phyloP scores from a whole-genome alignment of 2,888 invertebrate genomes.

The Ennomos quercinarius region DNA sequence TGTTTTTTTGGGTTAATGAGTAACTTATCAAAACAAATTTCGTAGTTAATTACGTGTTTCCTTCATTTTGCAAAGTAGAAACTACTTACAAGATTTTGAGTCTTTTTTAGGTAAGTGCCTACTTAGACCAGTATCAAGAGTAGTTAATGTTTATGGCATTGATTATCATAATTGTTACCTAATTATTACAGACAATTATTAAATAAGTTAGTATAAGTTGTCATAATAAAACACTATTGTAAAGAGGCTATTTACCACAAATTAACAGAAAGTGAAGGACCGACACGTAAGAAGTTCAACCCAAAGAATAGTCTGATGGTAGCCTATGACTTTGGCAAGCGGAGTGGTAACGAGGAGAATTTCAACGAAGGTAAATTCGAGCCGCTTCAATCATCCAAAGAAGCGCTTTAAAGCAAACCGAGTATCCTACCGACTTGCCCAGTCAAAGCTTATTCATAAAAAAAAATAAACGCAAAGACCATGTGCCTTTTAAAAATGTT shows the following conservation, averaged over 20 bases:
- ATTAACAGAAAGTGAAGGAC: conserved; percentile 44
- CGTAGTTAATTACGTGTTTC: too few relatives aligned
- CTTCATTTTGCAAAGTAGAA: too few relatives aligned
- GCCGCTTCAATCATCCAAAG: conserved; percentile 10
- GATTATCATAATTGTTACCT: conserved; percentile 7
- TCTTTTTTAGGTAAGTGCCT: too few relatives aligned
- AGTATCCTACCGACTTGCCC: conserved; percentile 4
- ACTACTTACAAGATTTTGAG: too few relatives aligned
- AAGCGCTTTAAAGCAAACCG: conserved; percentile 8
- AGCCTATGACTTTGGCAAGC: conserved; percentile 73
- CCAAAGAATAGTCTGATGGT: conserved; percentile 69
- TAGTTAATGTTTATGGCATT: not conserved
- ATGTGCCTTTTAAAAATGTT: conserved; percentile 2
- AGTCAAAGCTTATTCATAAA: conserved; percentile 11
- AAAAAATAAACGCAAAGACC: conserved; percentile 8
- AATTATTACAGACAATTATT: conserved; percentile 4
- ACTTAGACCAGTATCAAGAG: too few relatives aligned
- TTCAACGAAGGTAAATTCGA: conserved; percentile 69
- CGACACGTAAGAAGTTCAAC: conserved; percentile 61
- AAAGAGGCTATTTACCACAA: conserved; percentile 22
- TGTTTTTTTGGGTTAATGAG: not conserved
- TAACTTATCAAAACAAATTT: too few relatives aligned
- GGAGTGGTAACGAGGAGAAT: conserved; percentile 64
- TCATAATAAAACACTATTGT: conserved; percentile 9
- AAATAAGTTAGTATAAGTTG: conserved; percentile 14